Evolutionary conservation across 2,888 invertebrate species (phyloP).

Genomic region (Ophioninae sp.): DNA sequence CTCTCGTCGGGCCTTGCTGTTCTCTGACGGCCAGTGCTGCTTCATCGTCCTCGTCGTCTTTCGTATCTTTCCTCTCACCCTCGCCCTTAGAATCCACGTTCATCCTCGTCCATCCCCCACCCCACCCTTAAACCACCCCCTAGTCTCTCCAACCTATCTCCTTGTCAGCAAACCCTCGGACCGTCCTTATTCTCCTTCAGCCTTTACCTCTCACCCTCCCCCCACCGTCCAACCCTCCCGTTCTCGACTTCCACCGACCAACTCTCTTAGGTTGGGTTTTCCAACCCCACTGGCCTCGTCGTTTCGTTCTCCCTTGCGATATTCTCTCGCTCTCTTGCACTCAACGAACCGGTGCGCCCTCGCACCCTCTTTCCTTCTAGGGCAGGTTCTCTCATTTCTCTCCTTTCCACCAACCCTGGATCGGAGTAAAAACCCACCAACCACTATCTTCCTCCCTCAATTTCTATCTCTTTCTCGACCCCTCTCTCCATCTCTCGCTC

Average conservation of each 20-base stretch:
- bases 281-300: conserved; percentile 64
- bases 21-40: conserved; percentile 58
- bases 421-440: conserved; percentile 77
- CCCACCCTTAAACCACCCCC: background rate
- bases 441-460: conserved; percentile 56
- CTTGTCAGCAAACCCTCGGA: conserved; percentile 66
- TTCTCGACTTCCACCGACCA: conserved; percentile 68
- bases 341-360: conserved; percentile 37
- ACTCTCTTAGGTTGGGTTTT: conserved; percentile 79
- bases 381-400: conserved; percentile 56
- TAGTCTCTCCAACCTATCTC: conserved; percentile 64
- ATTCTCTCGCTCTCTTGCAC: conserved; percentile 46
- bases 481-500: background rate
- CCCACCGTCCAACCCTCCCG: conserved; percentile 57
- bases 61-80: conserved; percentile 52
- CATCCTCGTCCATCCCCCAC: conserved; percentile 40
- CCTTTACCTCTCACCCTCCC: conserved; percentile 71
- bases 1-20: conserved; percentile 64
- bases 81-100: conserved; percentile 44
- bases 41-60: conserved; percentile 51
- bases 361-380: conserved; percentile 56
- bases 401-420: conserved; percentile 46
- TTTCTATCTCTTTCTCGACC: background rate
- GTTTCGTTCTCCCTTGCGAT: conserved; percentile 53
- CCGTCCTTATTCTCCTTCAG: conserved; percentile 76